Conservation (phyloP, 2,797 vertebrate genomes). For the Myotis daubentonii region DNA sequence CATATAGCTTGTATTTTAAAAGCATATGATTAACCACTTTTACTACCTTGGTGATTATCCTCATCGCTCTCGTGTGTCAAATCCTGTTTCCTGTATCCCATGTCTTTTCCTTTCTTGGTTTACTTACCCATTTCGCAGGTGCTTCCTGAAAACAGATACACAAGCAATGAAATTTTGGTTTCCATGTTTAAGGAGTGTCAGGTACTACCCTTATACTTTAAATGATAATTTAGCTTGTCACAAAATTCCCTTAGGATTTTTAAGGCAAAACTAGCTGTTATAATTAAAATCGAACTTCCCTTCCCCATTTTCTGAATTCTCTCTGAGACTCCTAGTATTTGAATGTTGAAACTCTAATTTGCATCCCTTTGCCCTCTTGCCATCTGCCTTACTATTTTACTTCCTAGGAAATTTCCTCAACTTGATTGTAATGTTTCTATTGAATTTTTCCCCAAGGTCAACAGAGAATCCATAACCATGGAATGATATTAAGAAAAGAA, state of each 20-base stretch:
- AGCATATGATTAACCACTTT: background rate
- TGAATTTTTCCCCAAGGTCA: background rate
- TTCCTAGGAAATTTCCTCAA: background rate
- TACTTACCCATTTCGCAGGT: background rate
- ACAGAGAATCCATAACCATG: background rate
- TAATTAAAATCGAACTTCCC: background rate
- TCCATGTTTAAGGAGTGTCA: background rate
- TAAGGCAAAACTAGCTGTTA: background rate
- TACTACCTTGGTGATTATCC: background rate
- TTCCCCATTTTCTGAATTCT: background rate
- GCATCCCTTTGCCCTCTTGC: background rate
- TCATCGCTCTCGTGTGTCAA: background rate
- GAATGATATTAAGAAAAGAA: background rate
- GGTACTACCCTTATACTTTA: background rate
- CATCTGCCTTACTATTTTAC: background rate
- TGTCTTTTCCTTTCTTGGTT: background rate
- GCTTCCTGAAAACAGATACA: background rate
- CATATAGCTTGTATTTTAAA: background rate
- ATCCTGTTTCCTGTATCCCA: background rate
- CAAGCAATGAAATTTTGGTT: background rate
- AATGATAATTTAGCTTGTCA: background rate
- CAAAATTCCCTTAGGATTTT: constrained; percentile 27
- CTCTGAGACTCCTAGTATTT: background rate
- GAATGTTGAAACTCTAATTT: background rate
- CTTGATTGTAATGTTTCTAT: background rate